A percentile compares a stretch with the other conserved stretches of the same genome.
Conservation (phyloP, 2,113 vertebrate species). For the Archilochus colubris region DNA sequence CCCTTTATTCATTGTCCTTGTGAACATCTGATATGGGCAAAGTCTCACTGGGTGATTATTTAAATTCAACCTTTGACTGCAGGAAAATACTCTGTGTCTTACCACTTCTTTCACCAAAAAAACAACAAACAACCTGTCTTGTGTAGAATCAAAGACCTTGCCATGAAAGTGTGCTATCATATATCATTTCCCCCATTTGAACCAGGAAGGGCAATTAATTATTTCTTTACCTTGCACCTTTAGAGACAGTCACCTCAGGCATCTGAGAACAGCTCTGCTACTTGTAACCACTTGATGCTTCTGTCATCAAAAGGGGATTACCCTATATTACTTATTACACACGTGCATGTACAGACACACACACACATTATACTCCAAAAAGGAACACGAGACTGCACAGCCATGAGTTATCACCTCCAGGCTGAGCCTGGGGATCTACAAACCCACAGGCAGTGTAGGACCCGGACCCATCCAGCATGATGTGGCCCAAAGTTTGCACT, state of each 20-base stretch:
- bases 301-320: constrained; percentile 66
- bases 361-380: constrained; percentile 24
- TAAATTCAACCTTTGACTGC: constrained; percentile 43
- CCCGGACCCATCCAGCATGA: not conserved
- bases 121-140: not conserved
- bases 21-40: constrained; percentile 14
- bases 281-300: constrained; percentile 76
- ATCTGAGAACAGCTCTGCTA: constrained; percentile 40
- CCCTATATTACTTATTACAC: constrained; percentile 4
- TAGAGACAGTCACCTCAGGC: constrained; percentile 25
- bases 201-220: constrained; percentile 36
- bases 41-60: constrained; percentile 4
- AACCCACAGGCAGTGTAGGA: not conserved
- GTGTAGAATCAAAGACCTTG: not conserved
- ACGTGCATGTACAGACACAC: not conserved
- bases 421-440: not conserved
- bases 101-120: constrained; percentile 27
- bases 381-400: constrained; percentile 29
- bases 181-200: constrained; percentile 35
- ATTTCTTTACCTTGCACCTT: constrained; percentile 56
- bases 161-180: not conserved
- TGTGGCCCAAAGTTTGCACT: not conserved
- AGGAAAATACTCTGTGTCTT: constrained; percentile 11
- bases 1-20: not conserved
- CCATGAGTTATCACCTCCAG: not conserved